phyloP scores from a whole-genome alignment of 1,140 invertebrate species.

The Rhopalosiphum padi region DNA sequence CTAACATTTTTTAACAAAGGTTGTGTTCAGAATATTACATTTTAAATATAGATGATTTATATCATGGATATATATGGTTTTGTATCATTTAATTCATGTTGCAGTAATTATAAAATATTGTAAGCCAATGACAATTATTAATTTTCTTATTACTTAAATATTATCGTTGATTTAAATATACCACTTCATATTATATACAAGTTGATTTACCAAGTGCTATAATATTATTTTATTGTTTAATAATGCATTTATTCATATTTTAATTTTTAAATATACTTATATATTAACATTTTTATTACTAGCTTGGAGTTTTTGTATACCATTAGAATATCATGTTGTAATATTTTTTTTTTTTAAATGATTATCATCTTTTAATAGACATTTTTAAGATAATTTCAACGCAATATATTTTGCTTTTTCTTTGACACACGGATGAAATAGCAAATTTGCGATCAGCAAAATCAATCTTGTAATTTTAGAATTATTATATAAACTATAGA shows the following conservation, averaged over 20 bases:
- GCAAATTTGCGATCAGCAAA: too few species aligned
- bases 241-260: neutral
- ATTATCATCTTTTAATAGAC: neutral
- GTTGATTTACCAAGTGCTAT: too few species aligned
- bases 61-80: neutral
- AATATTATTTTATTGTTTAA: neutral
- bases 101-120: neutral
- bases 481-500: too few species aligned
- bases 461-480: too few species aligned
- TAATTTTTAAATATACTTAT: neutral
- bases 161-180: neutral
- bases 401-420: neutral
- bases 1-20: neutral
- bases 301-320: neutral
- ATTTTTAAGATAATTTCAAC: neutral
- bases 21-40: neutral
- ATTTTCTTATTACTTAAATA: neutral
- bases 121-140: neutral
- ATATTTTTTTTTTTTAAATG: neutral
- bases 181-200: neutral
- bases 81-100: neutral
- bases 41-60: neutral
- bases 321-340: neutral
- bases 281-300: neutral
- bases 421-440: fast-evolving